Conservation (phyloP, 1,140 invertebrate genomes). For the Macrocentrus cingulum region DNA sequence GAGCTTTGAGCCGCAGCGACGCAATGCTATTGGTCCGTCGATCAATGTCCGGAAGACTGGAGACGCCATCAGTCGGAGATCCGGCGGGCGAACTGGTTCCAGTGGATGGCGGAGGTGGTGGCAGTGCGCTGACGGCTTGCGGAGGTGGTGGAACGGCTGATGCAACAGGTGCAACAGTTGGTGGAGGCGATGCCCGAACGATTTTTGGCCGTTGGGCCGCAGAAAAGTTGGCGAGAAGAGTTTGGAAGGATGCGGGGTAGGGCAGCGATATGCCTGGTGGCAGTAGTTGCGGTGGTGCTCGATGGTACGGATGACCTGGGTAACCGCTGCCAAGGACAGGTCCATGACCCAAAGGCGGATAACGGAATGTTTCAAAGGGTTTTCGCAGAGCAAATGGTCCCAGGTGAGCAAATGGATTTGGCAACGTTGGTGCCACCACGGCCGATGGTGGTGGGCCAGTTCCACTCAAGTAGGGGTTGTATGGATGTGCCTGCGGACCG, state of each 20-base stretch:
- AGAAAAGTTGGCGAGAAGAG: conserved; percentile 78
- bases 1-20: conserved; percentile 83
- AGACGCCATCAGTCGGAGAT: conserved; percentile 47
- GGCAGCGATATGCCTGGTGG: conserved; percentile 69
- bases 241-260: conserved; percentile 78
- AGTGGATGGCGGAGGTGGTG: conserved; percentile 1
- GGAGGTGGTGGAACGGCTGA: conserved; percentile 44
- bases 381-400: conserved; percentile 73
- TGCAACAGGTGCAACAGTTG: conserved; percentile 53
- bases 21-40: conserved; percentile 87
- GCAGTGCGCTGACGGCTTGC: conserved; percentile 23
- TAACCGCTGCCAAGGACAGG: conserved; percentile 38
- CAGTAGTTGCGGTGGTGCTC: conserved; percentile 65
- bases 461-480: conserved; percentile 77
- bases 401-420: conserved; percentile 76
- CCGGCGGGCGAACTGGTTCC: conserved; percentile 47
- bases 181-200: conserved; percentile 46
- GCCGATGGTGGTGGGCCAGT: conserved; percentile 62
- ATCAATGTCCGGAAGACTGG: conserved; percentile 68
- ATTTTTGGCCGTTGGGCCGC: conserved; percentile 64
- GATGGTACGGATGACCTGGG: conserved; percentile 62
- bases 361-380: conserved; percentile 77
- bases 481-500: conserved; percentile 85
- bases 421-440: conserved; percentile 70
- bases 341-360: conserved; percentile 59